A percentile compares a stretch with the other conserved stretches of the same genome.
Conservation (phyloP, 64 coral and sea anemone species). For the Acropora tenuis region DNA sequence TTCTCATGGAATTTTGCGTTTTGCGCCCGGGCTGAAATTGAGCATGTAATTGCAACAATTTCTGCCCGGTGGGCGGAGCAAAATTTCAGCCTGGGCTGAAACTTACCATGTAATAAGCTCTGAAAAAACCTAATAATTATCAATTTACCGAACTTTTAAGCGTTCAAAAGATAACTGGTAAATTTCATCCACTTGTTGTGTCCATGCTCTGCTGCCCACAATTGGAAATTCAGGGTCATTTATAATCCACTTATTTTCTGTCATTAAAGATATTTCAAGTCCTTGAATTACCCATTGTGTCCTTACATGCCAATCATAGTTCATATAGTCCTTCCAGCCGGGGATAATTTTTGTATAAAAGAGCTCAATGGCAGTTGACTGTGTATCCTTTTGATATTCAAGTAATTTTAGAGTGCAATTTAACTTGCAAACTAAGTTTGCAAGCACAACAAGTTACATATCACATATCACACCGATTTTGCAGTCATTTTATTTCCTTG, state of each 20-base stretch:
- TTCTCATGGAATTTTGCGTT: too few relatives aligned
- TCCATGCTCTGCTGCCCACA: conserved; percentile 11
- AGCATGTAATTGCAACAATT: too few relatives aligned
- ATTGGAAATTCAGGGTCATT: conserved; percentile 1
- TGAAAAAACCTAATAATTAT: neutral
- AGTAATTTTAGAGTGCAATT: conserved; percentile 5
- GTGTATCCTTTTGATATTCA: conserved; percentile 5
- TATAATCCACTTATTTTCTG: neutral
- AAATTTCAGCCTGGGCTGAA: too few relatives aligned
- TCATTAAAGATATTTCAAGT: neutral
- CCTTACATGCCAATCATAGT: neutral
- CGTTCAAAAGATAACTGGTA: neutral
- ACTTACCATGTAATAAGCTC: too few relatives aligned
- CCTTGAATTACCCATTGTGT: neutral
- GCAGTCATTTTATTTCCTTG: conserved; percentile 11
- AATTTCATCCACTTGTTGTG: neutral
- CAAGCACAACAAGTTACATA: neutral
- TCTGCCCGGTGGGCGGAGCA: too few relatives aligned
- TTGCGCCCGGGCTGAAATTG: too few relatives aligned
- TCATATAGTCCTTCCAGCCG: conserved; percentile 1
- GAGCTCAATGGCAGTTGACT: conserved; percentile 7
- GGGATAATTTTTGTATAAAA: neutral
- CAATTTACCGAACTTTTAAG: neutral
- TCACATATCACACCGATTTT: neutral
- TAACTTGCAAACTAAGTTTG: conserved; percentile 11